phyloP scores from a whole-genome alignment of 1,140 invertebrate genomes.

The Bombus turneri region DNA sequence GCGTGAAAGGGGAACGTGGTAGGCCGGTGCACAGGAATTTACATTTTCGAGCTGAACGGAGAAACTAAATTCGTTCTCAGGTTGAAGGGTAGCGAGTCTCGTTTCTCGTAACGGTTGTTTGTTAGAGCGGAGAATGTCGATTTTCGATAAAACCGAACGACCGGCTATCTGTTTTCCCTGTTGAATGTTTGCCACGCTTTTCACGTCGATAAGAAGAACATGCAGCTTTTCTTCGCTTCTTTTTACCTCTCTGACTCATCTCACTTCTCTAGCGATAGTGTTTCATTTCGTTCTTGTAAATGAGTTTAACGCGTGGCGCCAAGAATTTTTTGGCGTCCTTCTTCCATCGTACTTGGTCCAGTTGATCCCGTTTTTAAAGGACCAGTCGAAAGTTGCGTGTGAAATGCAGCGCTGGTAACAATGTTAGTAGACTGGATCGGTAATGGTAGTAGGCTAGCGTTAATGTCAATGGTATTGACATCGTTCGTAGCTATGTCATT shows the following conservation, averaged over 20 bases:
- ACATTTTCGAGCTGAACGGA: conserved; percentile 8
- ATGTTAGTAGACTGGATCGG: no score
- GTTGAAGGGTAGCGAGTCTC: neutral
- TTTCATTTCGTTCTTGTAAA: no score
- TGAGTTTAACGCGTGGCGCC: no score
- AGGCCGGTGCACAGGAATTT: neutral
- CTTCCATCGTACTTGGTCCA: no score
- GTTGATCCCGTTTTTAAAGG: no score
- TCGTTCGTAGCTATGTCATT: no score
- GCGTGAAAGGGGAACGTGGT: neutral
- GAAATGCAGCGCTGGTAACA: no score
- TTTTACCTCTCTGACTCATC: neutral
- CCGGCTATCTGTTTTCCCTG: conserved; percentile 4
- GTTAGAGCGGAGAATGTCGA: conserved; percentile 3
- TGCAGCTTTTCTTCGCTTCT: no score
- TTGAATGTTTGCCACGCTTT: conserved; percentile 20
- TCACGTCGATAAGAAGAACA: conserved; percentile 7
- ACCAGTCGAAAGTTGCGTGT: no score
- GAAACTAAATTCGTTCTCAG: neutral
- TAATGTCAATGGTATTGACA: no score
- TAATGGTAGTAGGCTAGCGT: no score
- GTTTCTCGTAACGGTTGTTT: conserved; percentile 14
- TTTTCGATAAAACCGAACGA: conserved; percentile 30
- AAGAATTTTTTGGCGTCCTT: no score
- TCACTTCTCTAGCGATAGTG: neutral